Conservation (phyloP, 1,140 invertebrate genomes). For the Sycophaga agraensis region DNA sequence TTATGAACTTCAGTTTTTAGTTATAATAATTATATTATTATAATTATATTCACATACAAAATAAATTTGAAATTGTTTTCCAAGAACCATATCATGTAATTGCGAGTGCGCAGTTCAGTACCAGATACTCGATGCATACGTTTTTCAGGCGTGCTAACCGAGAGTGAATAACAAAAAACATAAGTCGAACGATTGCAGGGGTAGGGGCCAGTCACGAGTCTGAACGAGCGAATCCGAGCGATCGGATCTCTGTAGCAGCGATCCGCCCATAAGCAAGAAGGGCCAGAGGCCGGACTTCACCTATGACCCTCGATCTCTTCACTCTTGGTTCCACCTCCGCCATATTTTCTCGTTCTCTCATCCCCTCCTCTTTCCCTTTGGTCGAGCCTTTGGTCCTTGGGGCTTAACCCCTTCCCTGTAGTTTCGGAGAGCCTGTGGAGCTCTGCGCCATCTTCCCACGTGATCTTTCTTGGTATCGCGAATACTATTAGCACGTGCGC, state of each 20-base stretch:
- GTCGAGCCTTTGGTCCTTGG: neutral
- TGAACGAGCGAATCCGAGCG: constrained; percentile 39
- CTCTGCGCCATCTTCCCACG: constrained; percentile 36
- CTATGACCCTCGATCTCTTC: constrained; percentile 49
- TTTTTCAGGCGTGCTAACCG: too few relatives aligned
- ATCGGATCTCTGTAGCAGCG: constrained; percentile 55
- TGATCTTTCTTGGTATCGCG: constrained; percentile 34
- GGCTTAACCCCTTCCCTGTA: constrained; percentile 27
- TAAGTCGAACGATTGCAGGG: too few relatives aligned
- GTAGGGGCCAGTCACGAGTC: constrained; percentile 17
- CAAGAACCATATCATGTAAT: too few relatives aligned
- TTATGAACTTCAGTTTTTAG: too few relatives aligned
- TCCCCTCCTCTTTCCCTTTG: constrained; percentile 14
- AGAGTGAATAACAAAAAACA: too few relatives aligned
- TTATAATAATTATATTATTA: too few relatives aligned
- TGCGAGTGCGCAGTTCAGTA: too few relatives aligned
- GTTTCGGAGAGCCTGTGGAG: constrained; percentile 28
- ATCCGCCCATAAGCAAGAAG: constrained; percentile 43
- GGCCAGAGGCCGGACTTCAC: constrained; percentile 54
- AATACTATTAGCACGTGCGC: constrained; percentile 32
- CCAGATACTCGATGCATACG: too few relatives aligned
- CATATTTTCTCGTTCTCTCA: constrained; percentile 23
- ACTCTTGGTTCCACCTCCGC: constrained; percentile 34
- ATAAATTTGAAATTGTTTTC: too few relatives aligned
- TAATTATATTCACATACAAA: too few relatives aligned